Conservation (phyloP, 2,888 invertebrate species). For the Cataglyphis rosenhaueri region DNA sequence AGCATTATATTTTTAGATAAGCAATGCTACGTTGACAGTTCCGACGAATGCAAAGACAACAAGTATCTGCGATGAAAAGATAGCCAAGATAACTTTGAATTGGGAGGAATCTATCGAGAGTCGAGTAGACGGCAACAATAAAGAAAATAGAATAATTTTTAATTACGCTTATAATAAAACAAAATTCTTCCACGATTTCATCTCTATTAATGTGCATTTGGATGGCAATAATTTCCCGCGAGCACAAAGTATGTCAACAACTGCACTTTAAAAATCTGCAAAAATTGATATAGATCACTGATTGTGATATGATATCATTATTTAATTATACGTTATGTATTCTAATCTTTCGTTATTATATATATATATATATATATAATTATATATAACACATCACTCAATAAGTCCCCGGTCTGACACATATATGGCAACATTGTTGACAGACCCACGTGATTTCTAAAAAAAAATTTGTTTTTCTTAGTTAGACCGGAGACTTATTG, state of each 20-base stretch:
- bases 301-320: too few species aligned
- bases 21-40: neutral
- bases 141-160: constrained; percentile 58
- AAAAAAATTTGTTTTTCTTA: too few species aligned
- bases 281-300: neutral
- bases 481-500: too few species aligned
- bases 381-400: too few species aligned
- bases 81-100: constrained; percentile 24
- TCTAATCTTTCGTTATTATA: neutral
- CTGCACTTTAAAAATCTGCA: neutral
- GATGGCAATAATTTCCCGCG: constrained; percentile 59
- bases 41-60: neutral
- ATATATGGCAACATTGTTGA: too few species aligned
- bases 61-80: constrained; percentile 29
- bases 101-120: constrained; percentile 21
- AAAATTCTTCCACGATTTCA: constrained; percentile 64
- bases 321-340: neutral
- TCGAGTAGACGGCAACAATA: neutral
- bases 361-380: neutral
- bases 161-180: constrained; percentile 64
- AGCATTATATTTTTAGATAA: neutral
- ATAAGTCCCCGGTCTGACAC: too few species aligned
- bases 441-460: too few species aligned
- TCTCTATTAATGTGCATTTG: constrained; percentile 59
- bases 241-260: constrained; percentile 58